phyloP scores from a whole-genome alignment of 2,888 invertebrate species.

The Metalampra italica region DNA sequence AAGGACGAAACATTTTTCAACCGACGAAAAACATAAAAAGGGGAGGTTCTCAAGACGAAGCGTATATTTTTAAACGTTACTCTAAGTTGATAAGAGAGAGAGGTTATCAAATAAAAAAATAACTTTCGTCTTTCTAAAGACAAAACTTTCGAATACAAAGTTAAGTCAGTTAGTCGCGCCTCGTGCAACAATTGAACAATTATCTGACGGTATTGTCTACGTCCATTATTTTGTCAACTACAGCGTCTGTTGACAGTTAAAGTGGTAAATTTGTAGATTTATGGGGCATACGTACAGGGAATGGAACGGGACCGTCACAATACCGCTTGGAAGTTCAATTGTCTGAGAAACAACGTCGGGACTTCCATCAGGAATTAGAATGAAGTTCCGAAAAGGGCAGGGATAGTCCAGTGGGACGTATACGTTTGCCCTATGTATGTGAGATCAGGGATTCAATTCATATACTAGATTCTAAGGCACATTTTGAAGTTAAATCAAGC shows the following conservation, averaged over 20 bases:
- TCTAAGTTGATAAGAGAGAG: too few species aligned
- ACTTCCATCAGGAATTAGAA: constrained; percentile 16
- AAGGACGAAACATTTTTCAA: too few species aligned
- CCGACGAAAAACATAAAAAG: too few species aligned
- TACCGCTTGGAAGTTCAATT: constrained; percentile 28
- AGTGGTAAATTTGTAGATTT: constrained; percentile 59
- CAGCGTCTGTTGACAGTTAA: constrained; percentile 45
- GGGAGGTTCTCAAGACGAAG: too few species aligned
- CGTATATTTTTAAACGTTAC: too few species aligned
- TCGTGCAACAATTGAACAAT: constrained; percentile 43
- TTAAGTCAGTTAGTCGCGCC: constrained; percentile 33
- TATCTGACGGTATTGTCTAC: constrained; percentile 48
- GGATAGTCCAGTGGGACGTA: too few species aligned
- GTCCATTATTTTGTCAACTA: constrained; percentile 59
- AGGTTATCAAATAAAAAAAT: constrained; percentile 1
- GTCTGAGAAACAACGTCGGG: constrained; percentile 13
- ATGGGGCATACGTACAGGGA: constrained; percentile 31
- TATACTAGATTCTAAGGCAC: too few species aligned
- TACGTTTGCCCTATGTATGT: too few species aligned
- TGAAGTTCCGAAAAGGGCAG: too few species aligned
- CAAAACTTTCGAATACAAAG: constrained; percentile 25
- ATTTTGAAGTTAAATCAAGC: too few species aligned
- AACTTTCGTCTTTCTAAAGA: constrained; percentile 10
- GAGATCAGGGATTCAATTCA: too few species aligned
- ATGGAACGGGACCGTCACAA: constrained; percentile 31